A percentile compares a stretch with the other conserved stretches of the same genome.
These are phyloP conservation scores for Phengaris alcon DNA, from an alignment of 2,888 invertebrate genomes.

Conservation along the genomic window DNA sequence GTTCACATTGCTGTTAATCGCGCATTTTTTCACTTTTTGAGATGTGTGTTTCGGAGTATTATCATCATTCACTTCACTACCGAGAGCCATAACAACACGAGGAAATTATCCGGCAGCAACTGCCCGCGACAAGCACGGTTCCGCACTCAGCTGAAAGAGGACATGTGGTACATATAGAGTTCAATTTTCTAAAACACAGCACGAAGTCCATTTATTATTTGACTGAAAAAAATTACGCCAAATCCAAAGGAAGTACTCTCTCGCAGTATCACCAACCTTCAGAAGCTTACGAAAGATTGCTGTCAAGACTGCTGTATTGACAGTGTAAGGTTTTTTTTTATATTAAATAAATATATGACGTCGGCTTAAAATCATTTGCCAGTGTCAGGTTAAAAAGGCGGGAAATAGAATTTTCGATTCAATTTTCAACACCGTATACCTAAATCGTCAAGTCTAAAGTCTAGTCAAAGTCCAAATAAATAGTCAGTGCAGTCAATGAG, in stretches of 20 bases:
- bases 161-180: slow-evolving; percentile 75
- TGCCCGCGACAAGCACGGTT: slow-evolving; percentile 74
- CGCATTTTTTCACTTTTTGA: slow-evolving; percentile 76
- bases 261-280: slow-evolving; percentile 32
- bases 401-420: no score
- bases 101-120: slow-evolving; percentile 72
- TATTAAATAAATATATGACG: no score
- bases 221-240: slow-evolving; percentile 37
- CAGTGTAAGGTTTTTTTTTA: no score
- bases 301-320: background rate
- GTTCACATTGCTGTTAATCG: slow-evolving; percentile 63
- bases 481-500: no score
- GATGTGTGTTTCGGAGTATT: slow-evolving; percentile 69
- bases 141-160: slow-evolving; percentile 75
- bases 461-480: no score
- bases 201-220: slow-evolving; percentile 45
- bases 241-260: slow-evolving; percentile 26
- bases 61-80: slow-evolving; percentile 79
- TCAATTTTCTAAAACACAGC: slow-evolving; percentile 65
- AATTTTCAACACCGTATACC: no score
- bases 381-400: no score
- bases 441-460: no score
- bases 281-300: slow-evolving; percentile 30
- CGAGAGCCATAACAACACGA: slow-evolving; percentile 80
- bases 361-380: no score